Percentiles rank a stretch among this genome's conserved stretches.
Conservation (phyloP, 2,797 vertebrate genomes). For the Alcedo atthis region DNA sequence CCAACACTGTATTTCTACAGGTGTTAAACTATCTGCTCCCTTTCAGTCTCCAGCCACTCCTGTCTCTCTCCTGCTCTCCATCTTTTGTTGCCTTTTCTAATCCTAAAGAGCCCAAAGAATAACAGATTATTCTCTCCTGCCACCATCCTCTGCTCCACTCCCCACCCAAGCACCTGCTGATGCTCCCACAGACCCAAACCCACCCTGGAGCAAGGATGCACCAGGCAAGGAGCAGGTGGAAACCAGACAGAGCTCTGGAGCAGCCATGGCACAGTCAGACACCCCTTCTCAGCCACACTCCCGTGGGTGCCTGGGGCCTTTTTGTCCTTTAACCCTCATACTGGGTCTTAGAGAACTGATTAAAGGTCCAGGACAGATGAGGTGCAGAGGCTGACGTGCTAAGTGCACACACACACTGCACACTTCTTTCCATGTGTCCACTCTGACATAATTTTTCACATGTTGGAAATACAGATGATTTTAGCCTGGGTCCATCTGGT, state of each 20-base stretch:
- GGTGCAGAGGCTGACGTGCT: not conserved
- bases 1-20: not conserved
- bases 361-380: not conserved
- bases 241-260: not conserved
- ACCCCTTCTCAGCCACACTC: too few relatives aligned
- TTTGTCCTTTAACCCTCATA: slow-evolving; percentile 42
- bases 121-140: not conserved
- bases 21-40: not conserved
- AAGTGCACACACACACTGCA: not conserved
- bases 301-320: not conserved
- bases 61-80: not conserved
- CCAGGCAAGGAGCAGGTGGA: not conserved
- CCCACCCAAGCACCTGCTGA: not conserved
- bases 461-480: slow-evolving; percentile 81
- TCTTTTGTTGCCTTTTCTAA: not conserved
- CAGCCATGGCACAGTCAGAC: not conserved
- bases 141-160: not conserved
- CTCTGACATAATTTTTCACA: slow-evolving; percentile 78
- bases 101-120: not conserved
- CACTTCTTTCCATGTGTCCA: slow-evolving; percentile 54
- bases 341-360: not conserved
- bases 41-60: not conserved
- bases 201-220: not conserved
- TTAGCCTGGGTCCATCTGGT: slow-evolving; percentile 84
- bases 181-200: not conserved